Conservation (phyloP, 2,113 vertebrate genomes). For the Atlantisia rogersi region DNA sequence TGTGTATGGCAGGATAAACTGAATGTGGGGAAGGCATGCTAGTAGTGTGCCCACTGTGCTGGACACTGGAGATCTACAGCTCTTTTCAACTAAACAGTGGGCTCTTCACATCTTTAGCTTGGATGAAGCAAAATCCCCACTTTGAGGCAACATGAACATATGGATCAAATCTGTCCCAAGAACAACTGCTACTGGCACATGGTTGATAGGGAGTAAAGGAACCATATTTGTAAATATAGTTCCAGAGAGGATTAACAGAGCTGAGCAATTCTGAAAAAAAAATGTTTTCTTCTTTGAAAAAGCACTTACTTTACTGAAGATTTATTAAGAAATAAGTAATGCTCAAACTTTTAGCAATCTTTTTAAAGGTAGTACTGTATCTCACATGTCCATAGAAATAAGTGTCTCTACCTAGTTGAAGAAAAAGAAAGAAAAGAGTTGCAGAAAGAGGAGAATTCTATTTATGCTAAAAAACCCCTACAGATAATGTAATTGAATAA, state of each 20-base stretch:
- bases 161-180: neutral
- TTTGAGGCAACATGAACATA: neutral
- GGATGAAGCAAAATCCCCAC: neutral
- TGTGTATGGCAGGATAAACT: neutral
- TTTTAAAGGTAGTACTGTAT: neutral
- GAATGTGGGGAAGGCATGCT: no score
- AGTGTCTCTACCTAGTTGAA: neutral
- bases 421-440: neutral
- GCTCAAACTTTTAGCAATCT: rapidly evolving
- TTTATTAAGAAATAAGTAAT: neutral
- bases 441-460: neutral
- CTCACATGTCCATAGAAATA: neutral
- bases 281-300: neutral
- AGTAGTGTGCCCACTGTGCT: neutral
- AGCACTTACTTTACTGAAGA: neutral
- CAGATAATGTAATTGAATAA: neutral
- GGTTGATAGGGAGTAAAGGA: neutral
- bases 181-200: neutral
- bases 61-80: neutral
- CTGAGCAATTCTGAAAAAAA: neutral
- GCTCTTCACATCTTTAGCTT: neutral
- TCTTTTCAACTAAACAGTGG: neutral
- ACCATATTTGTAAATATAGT: neutral
- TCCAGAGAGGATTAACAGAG: neutral
- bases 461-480: neutral